Evolutionary conservation across 1,140 invertebrate genomes (phyloP).

Genomic region (Heliconius melpomene): DNA sequence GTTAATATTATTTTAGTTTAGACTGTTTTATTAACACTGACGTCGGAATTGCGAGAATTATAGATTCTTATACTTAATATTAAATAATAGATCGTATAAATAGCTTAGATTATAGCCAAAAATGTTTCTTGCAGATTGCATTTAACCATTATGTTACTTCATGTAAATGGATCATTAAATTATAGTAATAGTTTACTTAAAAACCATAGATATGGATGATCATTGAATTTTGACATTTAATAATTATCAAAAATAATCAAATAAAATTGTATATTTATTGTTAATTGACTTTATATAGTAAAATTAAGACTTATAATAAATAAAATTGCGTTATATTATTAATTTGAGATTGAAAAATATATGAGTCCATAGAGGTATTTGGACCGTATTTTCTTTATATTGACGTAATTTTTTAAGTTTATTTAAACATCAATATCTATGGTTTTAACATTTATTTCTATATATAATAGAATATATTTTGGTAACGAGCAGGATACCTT

Average conservation of each 20-base stretch:
- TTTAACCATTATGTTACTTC: constrained; percentile 26
- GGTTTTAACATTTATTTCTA: constrained; percentile 6
- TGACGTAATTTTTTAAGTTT: not conserved
- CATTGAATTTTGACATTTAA: not conserved
- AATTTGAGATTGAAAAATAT: not conserved
- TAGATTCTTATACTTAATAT: constrained; percentile 13
- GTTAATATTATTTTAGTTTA: constrained; percentile 5
- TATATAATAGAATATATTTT: constrained; percentile 13
- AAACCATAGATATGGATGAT: not conserved
- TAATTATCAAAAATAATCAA: not conserved
- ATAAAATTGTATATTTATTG: not conserved
- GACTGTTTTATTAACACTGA: not conserved
- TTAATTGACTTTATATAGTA: not conserved
- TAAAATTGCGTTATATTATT: not conserved
- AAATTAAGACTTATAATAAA: not conserved
- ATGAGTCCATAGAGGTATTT: not conserved
- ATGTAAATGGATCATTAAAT: constrained; percentile 13
- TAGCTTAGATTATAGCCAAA: constrained; percentile 28
- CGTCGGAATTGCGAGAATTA: constrained; percentile 12
- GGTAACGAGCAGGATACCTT: constrained; percentile 12
- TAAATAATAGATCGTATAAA: constrained; percentile 1
- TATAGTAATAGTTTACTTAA: constrained; percentile 6
- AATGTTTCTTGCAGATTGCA: constrained; percentile 33
- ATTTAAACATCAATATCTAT: constrained; percentile 9
- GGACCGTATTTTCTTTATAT: not conserved